Conservation (phyloP, 2,888 invertebrate species). For the Acrobasis repandana region DNA sequence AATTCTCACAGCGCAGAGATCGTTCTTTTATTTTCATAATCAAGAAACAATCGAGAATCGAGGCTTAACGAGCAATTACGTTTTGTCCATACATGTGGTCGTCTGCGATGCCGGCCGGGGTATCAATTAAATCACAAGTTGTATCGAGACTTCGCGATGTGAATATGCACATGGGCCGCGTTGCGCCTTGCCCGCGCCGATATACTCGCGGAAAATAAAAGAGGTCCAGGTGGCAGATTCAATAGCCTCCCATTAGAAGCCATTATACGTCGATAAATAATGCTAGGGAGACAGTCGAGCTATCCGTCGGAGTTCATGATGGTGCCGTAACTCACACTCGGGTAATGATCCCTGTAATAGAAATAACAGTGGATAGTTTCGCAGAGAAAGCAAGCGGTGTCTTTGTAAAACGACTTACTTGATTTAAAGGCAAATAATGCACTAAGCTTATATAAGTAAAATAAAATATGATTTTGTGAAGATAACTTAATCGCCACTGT, state of each 20-base stretch:
- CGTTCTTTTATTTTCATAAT: slow-evolving; percentile 69
- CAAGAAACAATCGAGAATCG: slow-evolving; percentile 75
- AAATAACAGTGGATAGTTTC: slow-evolving; percentile 51
- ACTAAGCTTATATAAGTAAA: background rate
- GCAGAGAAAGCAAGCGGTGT: slow-evolving; percentile 40
- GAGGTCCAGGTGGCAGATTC: slow-evolving; percentile 76
- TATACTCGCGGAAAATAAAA: slow-evolving; percentile 61
- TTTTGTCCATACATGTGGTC: slow-evolving; percentile 64
- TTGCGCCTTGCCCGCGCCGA: slow-evolving; percentile 48
- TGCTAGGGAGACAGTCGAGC: slow-evolving; percentile 66
- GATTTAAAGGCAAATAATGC: slow-evolving; percentile 11
- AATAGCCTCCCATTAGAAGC: slow-evolving; percentile 80
- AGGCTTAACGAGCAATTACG: slow-evolving; percentile 78
- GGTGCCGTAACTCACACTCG: slow-evolving; percentile 67
- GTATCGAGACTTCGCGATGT: slow-evolving; percentile 59
- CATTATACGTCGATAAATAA: slow-evolving; percentile 82
- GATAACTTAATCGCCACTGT: background rate
- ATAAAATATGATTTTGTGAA: background rate
- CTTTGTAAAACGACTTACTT: slow-evolving; percentile 32
- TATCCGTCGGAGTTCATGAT: slow-evolving; percentile 61
- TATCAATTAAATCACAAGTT: slow-evolving; percentile 72
- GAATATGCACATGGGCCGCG: slow-evolving; percentile 69
- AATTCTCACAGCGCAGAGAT: slow-evolving; percentile 47
- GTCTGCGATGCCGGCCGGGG: slow-evolving; percentile 50
- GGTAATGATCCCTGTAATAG: slow-evolving; percentile 71